phyloP scores from a whole-genome alignment of 2,888 invertebrate genomes.

The Bombylius discolor region DNA sequence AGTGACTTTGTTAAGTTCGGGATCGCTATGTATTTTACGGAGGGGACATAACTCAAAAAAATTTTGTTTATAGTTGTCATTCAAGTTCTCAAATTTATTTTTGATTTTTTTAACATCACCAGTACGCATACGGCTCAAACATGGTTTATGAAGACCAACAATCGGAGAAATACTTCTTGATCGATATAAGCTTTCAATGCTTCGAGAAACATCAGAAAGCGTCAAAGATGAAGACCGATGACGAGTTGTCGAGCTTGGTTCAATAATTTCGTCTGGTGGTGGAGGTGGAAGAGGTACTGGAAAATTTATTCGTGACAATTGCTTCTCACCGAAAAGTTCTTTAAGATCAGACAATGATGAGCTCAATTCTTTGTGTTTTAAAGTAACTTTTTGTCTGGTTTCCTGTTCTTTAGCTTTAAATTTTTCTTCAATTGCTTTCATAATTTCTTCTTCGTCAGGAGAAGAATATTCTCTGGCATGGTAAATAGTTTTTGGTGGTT shows the following conservation, averaged over 20 bases:
- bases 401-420: conserved; percentile 22
- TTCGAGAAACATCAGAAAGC: conserved; percentile 22
- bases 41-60: conserved; percentile 36
- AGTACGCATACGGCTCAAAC: conserved; percentile 55
- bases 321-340: conserved; percentile 68
- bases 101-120: conserved; percentile 69
- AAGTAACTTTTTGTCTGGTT: conserved; percentile 34
- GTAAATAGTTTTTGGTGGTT: conserved; percentile 40
- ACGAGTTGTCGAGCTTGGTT: neutral
- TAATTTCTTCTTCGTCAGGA: conserved; percentile 38
- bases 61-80: conserved; percentile 17
- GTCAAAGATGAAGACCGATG: conserved; percentile 29
- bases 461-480: conserved; percentile 42
- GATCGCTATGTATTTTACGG: conserved; percentile 63
- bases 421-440: conserved; percentile 39
- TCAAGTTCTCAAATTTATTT: conserved; percentile 53
- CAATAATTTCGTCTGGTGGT: conserved; percentile 36
- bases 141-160: conserved; percentile 54
- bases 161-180: conserved; percentile 63
- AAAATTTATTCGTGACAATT: conserved; percentile 36
- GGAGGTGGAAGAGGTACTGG: conserved; percentile 39
- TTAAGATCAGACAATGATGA: conserved; percentile 49
- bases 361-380: conserved; percentile 27
- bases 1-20: conserved; percentile 49
- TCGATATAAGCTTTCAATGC: conserved; percentile 52